phyloP scores from a whole-genome alignment of 2,113 vertebrate species.

The Cheilinus undulatus region DNA sequence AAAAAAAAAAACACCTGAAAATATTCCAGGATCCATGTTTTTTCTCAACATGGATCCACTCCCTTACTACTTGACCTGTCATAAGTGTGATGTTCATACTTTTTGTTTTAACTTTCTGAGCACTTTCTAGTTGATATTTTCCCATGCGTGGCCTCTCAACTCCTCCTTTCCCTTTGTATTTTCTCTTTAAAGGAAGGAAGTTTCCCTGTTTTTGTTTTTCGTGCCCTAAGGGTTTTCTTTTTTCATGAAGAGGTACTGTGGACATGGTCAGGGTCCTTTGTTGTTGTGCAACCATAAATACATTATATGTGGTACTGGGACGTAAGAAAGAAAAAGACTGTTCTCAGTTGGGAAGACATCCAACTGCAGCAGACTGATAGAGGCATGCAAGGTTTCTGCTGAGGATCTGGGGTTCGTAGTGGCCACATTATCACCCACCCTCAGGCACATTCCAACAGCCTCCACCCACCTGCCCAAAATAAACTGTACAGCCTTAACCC shows the following conservation, averaged over 20 bases:
- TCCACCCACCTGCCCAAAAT: conserved; percentile 87
- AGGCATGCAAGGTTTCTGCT: conserved; percentile 62
- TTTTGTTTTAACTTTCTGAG: background rate
- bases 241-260: background rate
- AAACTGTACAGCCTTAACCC: conserved; percentile 80
- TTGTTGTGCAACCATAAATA: background rate
- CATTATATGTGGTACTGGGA: background rate
- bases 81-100: too few relatives aligned
- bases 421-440: conserved; percentile 83
- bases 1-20: conserved; percentile 28
- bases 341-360: conserved; percentile 67
- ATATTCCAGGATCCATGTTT: background rate
- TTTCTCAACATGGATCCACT: too few relatives aligned
- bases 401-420: conserved; percentile 73
- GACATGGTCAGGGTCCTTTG: background rate
- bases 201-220: background rate
- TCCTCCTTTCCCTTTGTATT: background rate
- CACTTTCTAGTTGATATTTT: background rate
- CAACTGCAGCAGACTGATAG: conserved; percentile 75
- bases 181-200: background rate
- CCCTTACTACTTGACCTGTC: too few relatives aligned
- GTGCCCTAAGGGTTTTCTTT: background rate
- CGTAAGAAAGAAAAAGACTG: conserved; percentile 14
- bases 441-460: conserved; percentile 84
- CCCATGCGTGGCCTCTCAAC: background rate